Evolutionary conservation across 2,113 vertebrate species (phyloP), one percentile per base, ranked within the genome.

Genomic region (Glaucidium brasilianum): DNA sequence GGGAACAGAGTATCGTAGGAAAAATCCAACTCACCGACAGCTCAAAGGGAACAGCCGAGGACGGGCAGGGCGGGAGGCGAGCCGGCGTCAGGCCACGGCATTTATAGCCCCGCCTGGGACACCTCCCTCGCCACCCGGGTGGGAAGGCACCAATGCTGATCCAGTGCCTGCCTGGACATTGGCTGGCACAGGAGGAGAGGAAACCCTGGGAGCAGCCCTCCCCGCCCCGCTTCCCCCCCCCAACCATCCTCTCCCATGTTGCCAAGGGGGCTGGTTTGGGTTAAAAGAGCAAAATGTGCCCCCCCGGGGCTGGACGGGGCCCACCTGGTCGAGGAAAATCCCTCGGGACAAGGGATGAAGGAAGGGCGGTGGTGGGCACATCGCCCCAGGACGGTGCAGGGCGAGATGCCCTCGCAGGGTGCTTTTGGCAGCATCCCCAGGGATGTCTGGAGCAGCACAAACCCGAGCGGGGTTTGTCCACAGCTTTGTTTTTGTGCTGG

Each of bases 101-200:
- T 96, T 97, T 96, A 96, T 94, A 95, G 37, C 76, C 62, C 84
- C 12, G 75, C 72, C 80, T 22, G 93, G 49, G 83, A 10, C 72
- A 5, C 79, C 80, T 72, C 86, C 85, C 78, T 69, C 43, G 5
- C 32, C 25, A 4, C 5, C 20, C 6, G 23, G 41, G 4, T 12
- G 80, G 72, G 66, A 39, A 77, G 59, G 80, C 29, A 21, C 37
- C 90, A 45, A 15, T 3, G 14, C 29, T 41, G 37, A 6, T 19
- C 32, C 85, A 2, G 41, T 5, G 8, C 10, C 50, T 12, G 52
- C 1, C 73, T 22, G 32, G 35, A 12, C 21, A 4, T 72, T 41
- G 90, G 91, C 37, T 94, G 95, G 69, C 15, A 20, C 73, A 85
- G 80, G 64, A 47, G 34, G n/a, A 25, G 34, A 56, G 32, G 21